Conservation (phyloP, 2,113 vertebrate species). For the Forbesichthys papilliferus region DNA sequence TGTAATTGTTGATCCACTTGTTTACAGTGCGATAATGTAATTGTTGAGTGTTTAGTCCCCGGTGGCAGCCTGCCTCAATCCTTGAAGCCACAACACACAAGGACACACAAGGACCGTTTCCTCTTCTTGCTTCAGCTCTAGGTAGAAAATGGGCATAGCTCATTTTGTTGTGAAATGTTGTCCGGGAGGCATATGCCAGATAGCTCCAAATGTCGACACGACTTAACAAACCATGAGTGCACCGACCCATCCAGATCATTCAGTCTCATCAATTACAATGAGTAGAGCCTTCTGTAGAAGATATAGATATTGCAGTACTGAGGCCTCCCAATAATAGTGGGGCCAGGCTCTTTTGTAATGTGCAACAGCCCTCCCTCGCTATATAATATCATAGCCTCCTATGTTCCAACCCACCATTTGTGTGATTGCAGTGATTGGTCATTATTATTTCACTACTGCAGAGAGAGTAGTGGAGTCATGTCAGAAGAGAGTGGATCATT, state of each 20-base stretch:
- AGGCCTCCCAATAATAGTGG: too few species aligned
- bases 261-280: too few species aligned
- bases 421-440: constrained; percentile 2
- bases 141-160: constrained; percentile 33
- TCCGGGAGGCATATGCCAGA: constrained; percentile 10
- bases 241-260: too few species aligned
- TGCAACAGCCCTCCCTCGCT: too few species aligned
- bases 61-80: not conserved
- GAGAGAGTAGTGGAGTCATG: not conserved
- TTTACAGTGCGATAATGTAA: constrained; percentile 21
- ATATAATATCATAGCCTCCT: too few species aligned
- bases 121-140: not conserved
- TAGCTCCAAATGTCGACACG: constrained; percentile 11
- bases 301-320: too few species aligned
- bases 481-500: constrained; percentile 1
- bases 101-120: constrained; percentile 1
- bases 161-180: constrained; percentile 36
- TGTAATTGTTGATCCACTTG: constrained; percentile 4
- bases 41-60: not conserved
- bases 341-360: too few species aligned
- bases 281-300: too few species aligned
- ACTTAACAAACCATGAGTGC: not conserved
- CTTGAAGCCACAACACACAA: not conserved
- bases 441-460: not conserved
- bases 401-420: not conserved